Evolutionary conservation across 1,140 invertebrate species (phyloP).

Genomic region (Galleria mellonella): DNA sequence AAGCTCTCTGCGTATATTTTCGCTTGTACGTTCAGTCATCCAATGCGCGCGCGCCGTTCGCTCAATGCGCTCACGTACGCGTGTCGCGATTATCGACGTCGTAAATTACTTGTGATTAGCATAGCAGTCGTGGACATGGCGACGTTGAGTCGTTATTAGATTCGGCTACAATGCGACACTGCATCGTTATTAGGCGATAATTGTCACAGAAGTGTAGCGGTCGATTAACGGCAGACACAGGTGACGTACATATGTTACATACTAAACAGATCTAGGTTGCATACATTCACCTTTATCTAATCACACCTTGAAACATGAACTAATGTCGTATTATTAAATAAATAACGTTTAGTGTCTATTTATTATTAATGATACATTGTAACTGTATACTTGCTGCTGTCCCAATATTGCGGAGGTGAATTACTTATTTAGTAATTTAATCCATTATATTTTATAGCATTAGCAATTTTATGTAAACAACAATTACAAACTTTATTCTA

Average conservation of each 20-base stretch:
- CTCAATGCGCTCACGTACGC: constrained; percentile 64
- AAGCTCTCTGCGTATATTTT: constrained; percentile 27
- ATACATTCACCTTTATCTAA: no score
- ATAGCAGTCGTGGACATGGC: constrained; percentile 62
- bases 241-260: constrained; percentile 15
- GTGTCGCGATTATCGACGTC: constrained; percentile 64
- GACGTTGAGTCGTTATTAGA: constrained; percentile 53
- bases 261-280: constrained; percentile 1
- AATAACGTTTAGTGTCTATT: no score
- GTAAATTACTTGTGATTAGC: constrained; percentile 69
- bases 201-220: constrained; percentile 56
- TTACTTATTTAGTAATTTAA: no score
- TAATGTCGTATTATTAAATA: no score
- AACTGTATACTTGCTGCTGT: no score
- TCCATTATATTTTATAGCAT: no score
- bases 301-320: no score
- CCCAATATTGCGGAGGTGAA: no score
- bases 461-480: no score
- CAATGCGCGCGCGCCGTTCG: constrained; percentile 38
- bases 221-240: constrained; percentile 61
- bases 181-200: constrained; percentile 62
- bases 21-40: constrained; percentile 31
- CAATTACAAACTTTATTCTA: no score
- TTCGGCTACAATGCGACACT: constrained; percentile 48
- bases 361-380: no score